A percentile compares a stretch with the other conserved stretches of the same genome.
Conservation (phyloP, 2,888 invertebrate species). For the Eupithecia subumbrata region DNA sequence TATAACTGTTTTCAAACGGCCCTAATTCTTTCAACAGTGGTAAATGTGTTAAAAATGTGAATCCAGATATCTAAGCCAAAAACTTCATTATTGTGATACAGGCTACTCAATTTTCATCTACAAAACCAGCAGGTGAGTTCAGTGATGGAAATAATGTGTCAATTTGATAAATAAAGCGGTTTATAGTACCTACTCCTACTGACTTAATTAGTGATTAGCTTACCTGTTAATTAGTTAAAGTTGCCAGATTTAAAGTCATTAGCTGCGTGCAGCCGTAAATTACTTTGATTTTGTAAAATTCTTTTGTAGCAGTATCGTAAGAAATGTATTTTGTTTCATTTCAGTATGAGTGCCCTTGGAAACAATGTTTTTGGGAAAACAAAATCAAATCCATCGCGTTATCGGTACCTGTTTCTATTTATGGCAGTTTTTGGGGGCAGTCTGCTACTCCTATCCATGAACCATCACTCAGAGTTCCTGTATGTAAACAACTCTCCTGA, state of each 20-base stretch:
- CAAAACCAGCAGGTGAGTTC: slow-evolving; percentile 4
- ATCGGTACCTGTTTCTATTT: slow-evolving; percentile 68
- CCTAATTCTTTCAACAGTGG: neutral
- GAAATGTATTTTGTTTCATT: slow-evolving; percentile 46
- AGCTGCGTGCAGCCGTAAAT: neutral
- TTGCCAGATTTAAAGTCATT: neutral
- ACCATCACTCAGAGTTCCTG: slow-evolving; percentile 61
- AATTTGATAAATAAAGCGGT: neutral
- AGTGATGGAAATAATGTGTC: neutral
- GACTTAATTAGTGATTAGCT: neutral
- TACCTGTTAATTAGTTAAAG: neutral
- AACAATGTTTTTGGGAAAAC: slow-evolving; percentile 48
- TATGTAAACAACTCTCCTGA: slow-evolving; percentile 58
- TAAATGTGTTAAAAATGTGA: slow-evolving; percentile 26
- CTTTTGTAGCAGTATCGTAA: neutral
- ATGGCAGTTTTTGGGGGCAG: slow-evolving; percentile 67
- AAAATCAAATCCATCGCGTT: slow-evolving; percentile 57
- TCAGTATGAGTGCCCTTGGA: slow-evolving; percentile 65
- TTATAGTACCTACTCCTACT: neutral
- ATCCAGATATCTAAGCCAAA: neutral
- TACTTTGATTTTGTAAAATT: neutral
- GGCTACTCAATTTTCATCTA: neutral
- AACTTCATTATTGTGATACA: neutral
- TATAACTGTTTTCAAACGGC: neutral
- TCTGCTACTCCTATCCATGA: slow-evolving; percentile 67